phyloP scores from a whole-genome alignment of 1,140 invertebrate species.

The Saxidomus purpurata region DNA sequence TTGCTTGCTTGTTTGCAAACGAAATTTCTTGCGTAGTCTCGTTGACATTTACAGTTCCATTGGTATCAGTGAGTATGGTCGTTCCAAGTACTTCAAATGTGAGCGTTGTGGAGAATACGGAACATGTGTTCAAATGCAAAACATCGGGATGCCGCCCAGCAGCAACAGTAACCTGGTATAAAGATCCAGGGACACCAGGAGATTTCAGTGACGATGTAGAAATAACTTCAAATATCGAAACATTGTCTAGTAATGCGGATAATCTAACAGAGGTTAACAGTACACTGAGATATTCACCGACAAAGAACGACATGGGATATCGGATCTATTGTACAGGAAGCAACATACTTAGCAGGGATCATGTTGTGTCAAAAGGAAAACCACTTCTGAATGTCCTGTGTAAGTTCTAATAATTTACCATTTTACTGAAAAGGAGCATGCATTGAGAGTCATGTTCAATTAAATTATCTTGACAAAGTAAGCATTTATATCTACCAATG shows the following conservation, averaged over 20 bases:
- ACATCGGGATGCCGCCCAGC: neutral
- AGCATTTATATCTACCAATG: too few species aligned
- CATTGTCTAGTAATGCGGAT: neutral
- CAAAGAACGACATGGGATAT: neutral
- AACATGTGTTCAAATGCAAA: neutral
- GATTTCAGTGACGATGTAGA: neutral
- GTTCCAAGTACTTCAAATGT: neutral
- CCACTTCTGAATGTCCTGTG: neutral
- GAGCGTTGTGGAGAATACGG: neutral
- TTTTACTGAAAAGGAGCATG: too few species aligned
- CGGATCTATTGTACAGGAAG: neutral
- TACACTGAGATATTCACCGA: neutral
- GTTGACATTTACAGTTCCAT: neutral
- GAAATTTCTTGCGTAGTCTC: too few species aligned
- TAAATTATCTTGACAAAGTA: too few species aligned
- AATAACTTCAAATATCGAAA: neutral
- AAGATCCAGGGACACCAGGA: neutral
- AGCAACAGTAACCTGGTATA: slow-evolving; percentile 10
- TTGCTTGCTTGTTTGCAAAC: too few species aligned
- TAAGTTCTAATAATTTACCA: neutral
- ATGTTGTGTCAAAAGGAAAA: neutral
- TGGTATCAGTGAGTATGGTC: neutral
- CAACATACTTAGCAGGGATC: neutral
- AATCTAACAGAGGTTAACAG: neutral
- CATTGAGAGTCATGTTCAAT: too few species aligned